Base-by-base conservation (phyloP, 2,797 vertebrate genomes). In the Myotis pilosus region DNA sequence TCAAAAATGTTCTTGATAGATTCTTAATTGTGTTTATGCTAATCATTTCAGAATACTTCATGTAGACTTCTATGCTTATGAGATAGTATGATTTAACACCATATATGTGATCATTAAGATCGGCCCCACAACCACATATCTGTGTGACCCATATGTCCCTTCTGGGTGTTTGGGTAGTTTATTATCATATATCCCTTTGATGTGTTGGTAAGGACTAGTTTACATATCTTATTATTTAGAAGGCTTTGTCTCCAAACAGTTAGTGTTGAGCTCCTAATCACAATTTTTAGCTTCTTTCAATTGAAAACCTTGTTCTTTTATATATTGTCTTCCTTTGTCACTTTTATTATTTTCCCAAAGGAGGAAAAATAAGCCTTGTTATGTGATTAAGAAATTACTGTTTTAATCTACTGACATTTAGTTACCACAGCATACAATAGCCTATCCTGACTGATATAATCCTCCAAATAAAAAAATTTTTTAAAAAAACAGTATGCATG, bases 21-120 rank as follows among this genome's bases (percentile, higher is more conserved):
- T 86, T 92, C 47, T 76, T 96, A 62, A 84, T 57, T 90, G 38
- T 16, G 87, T 78, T 95, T 87, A 68, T 87, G 69, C 57, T 86
- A 95, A 76, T 89, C 47, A 13, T 72, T 79, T 89, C 23, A 74
- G 22, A 82, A 71, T 57, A 71, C 47, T 83, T 71, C 28, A 57
- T 83, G 25, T 38, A 74, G 7, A 95, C 57, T 75, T 69, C 28
- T 71, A 5, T 85, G 79, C 53, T 86, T 93, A 62, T 69, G 60
- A 74, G 30, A 66, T n/a, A 30, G 2, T 72, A 36, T 57, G 19
- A 80, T 47, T 71, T 68, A 87, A 49, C n/a, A 6, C 10, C 44
- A 38, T 16, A 36, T 60, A 19, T 85, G 16, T 86, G 19, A 76
- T 91, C 15, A 74, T 88, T 82, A 91, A 78, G 17, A 62, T n/a